A percentile compares a stretch with the other conserved stretches of the same genome.
Conservation (phyloP, 1,140 invertebrate genomes). For the Pogonomyrmex barbatus region DNA sequence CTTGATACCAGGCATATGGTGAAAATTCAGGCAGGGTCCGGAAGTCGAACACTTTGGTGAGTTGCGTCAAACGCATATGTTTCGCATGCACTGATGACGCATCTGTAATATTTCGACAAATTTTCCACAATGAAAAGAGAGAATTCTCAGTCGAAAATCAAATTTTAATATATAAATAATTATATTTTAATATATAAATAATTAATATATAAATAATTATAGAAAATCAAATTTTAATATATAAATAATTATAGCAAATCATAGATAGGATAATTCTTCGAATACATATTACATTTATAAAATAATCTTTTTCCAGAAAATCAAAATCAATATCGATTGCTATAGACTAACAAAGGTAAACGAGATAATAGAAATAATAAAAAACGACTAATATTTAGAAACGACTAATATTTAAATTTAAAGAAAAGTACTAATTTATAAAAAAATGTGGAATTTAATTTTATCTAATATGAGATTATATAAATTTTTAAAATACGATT, state of each 20-base stretch:
- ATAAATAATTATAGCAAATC: background rate
- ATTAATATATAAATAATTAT: background rate
- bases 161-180: no score
- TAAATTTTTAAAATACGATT: background rate
- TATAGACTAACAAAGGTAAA: background rate
- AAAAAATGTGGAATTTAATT: background rate
- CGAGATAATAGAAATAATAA: background rate
- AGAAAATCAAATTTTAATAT: background rate
- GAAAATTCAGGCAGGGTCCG: slow-evolving; percentile 23
- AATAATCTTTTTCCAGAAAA: background rate
- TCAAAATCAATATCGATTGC: background rate
- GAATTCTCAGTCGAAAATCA: background rate
- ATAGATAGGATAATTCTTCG: background rate
- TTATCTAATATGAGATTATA: background rate
- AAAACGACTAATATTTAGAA: background rate
- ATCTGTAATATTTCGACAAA: background rate
- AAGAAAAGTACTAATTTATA: background rate
- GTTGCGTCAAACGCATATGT: background rate
- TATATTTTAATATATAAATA: background rate
- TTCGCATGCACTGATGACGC: background rate
- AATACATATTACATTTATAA: background rate
- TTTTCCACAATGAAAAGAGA: background rate
- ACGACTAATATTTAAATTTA: background rate
- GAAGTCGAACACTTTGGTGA: slow-evolving; percentile 6
- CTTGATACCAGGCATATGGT: slow-evolving; percentile 39